These are phyloP conservation scores for Danaus chrysippus DNA, from an alignment of 2,888 invertebrate species.

Conservation along the genomic window DNA sequence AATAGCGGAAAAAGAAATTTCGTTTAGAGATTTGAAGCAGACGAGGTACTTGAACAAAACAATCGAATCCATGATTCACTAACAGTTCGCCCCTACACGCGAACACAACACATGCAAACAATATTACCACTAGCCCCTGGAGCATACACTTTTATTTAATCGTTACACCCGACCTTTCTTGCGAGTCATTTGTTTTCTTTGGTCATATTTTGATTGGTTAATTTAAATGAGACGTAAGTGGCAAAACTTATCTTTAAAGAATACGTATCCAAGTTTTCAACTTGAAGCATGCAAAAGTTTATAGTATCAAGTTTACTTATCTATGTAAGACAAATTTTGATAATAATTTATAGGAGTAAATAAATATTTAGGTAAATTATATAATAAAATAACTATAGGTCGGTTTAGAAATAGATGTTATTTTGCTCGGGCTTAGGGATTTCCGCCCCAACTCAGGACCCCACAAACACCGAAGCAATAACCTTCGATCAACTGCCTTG, in stretches of 20 bases:
- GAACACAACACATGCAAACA: slow-evolving; percentile 27
- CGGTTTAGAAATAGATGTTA: slow-evolving; percentile 47
- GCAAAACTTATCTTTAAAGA: background rate
- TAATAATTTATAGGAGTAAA: background rate
- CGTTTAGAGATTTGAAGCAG: slow-evolving; percentile 40
- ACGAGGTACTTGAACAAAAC: slow-evolving; percentile 39
- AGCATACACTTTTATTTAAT: slow-evolving; percentile 31
- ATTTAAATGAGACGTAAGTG: slow-evolving; percentile 22
- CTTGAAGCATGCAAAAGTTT: background rate
- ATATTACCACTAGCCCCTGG: slow-evolving; percentile 26
- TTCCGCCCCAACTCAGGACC: slow-evolving; percentile 49
- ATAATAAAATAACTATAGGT: slow-evolving; percentile 41
- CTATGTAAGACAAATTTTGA: background rate
- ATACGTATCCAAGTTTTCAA: background rate
- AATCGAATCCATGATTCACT: slow-evolving; percentile 48
- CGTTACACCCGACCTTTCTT: slow-evolving; percentile 36
- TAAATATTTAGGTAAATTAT: background rate
- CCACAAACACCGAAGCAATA: slow-evolving; percentile 50
- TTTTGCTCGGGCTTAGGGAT: slow-evolving; percentile 42
- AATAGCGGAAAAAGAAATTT: slow-evolving; percentile 27
- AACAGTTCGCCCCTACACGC: slow-evolving; percentile 32
- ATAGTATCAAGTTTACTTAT: background rate
- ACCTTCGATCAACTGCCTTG: slow-evolving; percentile 39
- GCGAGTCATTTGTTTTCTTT: slow-evolving; percentile 31
- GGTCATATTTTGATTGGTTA: slow-evolving; percentile 45